phyloP scores from a whole-genome alignment of 2,888 invertebrate genomes.

The Oxytorus armatus region DNA sequence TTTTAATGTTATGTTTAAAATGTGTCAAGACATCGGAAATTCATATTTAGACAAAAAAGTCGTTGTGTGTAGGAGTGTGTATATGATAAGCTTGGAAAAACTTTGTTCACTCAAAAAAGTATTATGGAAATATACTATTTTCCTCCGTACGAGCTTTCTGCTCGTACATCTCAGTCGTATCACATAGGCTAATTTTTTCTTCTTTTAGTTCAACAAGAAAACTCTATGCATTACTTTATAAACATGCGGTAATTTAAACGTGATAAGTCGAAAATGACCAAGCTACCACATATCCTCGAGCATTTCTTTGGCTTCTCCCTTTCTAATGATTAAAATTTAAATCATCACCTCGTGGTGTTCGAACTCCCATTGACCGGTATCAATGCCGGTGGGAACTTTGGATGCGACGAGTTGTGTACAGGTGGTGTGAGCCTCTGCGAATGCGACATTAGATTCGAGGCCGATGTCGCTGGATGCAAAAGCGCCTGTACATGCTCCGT shows the following conservation, averaged over 20 bases:
- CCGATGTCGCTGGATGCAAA: constrained; percentile 82
- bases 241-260: no score
- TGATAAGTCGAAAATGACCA: no score
- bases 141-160: no score
- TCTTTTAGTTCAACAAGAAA: no score
- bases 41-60: no score
- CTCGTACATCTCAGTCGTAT: no score
- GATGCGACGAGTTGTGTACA: constrained; percentile 79
- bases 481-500: constrained; percentile 83
- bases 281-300: not conserved
- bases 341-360: constrained; percentile 76
- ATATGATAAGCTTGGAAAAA: not conserved
- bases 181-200: no score
- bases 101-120: not conserved
- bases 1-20: no score
- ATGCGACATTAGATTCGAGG: constrained; percentile 81
- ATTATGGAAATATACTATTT: no score
- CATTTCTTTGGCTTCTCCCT: not conserved
- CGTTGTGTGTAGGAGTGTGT: no score
- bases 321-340: not conserved
- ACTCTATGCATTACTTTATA: no score
- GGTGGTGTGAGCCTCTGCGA: constrained; percentile 83
- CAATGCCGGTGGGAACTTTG: constrained; percentile 86
- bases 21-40: no score
- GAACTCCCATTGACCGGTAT: constrained; percentile 85